phyloP scores from a whole-genome alignment of 1,140 invertebrate genomes.

The Plutomurus gul region DNA sequence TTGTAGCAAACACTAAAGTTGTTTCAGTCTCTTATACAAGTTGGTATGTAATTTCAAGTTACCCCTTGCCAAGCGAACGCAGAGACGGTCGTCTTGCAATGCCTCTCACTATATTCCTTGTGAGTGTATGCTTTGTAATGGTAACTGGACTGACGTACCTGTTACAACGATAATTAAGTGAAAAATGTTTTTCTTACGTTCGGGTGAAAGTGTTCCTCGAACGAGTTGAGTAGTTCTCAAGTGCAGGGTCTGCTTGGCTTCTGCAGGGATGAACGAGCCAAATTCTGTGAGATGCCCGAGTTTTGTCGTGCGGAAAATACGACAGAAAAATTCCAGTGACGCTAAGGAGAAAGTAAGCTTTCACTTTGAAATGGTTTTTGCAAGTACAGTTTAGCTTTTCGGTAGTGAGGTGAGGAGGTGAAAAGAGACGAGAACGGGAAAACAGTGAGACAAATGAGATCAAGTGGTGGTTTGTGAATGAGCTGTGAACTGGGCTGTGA shows the following conservation, averaged over 20 bases:
- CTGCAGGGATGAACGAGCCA: not conserved
- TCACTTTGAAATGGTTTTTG: not conserved
- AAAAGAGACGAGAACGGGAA: not conserved
- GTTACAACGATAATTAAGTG: not conserved
- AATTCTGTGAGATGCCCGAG: not conserved
- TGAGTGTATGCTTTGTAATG: no score
- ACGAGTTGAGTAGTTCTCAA: not conserved
- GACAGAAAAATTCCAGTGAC: no score
- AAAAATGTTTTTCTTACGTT: not conserved
- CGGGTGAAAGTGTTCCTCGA: not conserved
- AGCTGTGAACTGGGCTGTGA: slow-evolving; percentile 1
- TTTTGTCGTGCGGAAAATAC: not conserved
- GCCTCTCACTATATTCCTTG: no score
- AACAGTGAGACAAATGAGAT: not conserved
- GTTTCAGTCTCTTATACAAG: no score
- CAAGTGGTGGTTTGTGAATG: not conserved
- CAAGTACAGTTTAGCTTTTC: not conserved
- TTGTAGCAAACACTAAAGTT: no score
- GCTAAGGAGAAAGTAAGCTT: not conserved
- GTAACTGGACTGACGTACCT: not conserved
- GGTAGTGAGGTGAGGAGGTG: not conserved
- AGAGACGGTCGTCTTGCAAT: no score
- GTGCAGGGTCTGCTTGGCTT: not conserved
- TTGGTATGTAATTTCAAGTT: no score
- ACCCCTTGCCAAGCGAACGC: no score